Conservation (phyloP, 1,140 invertebrate species). For the Trichogramma pretiosum region DNA sequence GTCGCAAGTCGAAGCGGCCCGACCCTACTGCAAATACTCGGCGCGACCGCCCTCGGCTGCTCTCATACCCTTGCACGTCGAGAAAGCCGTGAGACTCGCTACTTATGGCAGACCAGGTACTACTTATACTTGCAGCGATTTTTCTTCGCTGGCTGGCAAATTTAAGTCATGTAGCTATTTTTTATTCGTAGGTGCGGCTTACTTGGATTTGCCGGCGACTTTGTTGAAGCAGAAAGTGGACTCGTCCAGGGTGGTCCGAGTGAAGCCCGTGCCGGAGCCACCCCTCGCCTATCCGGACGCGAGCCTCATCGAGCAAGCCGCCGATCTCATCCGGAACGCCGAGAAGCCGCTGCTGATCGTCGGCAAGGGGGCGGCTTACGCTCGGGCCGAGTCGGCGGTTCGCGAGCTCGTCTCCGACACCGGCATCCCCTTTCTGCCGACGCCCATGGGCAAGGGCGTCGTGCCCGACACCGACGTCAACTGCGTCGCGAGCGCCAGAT, state of each 20-base stretch:
- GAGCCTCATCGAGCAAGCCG: constrained; percentile 57
- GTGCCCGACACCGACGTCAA: constrained; percentile 69
- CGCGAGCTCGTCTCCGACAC: constrained; percentile 60
- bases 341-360: constrained; percentile 79
- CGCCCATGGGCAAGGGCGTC: constrained; percentile 95
- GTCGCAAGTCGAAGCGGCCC: constrained; percentile 76
- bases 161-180: not conserved
- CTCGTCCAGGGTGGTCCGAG: constrained; percentile 37
- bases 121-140: too few species aligned
- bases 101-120: constrained; percentile 77
- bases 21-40: constrained; percentile 83
- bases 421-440: constrained; percentile 81
- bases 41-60: constrained; percentile 72
- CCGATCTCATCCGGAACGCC: constrained; percentile 59
- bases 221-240: constrained; percentile 52
- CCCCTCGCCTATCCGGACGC: constrained; percentile 63
- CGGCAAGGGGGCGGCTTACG: constrained; percentile 90
- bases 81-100: constrained; percentile 79
- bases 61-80: constrained; percentile 82
- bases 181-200: constrained; percentile 55
- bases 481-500: constrained; percentile 79
- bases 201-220: constrained; percentile 86
- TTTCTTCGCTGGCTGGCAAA: not conserved
- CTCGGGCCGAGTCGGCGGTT: constrained; percentile 62
- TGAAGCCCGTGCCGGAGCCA: constrained; percentile 47